A percentile compares a stretch with the other conserved stretches of the same genome.
Evolutionary conservation across 2,888 invertebrate genomes (phyloP).

Genomic region (Macaria notata): DNA sequence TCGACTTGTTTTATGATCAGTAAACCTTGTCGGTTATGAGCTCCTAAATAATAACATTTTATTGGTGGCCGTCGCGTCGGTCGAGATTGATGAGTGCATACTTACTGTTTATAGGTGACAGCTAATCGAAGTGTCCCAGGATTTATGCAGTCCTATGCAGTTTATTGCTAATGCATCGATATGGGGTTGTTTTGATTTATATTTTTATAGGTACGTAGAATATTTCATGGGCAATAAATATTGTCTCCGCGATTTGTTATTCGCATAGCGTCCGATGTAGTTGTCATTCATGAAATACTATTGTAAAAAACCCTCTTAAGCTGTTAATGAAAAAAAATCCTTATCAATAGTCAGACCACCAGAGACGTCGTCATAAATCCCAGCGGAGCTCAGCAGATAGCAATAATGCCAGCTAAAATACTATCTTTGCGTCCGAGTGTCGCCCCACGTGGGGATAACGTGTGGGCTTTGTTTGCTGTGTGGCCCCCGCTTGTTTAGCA

Average conservation of each 20-base stretch:
- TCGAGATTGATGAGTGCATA: slow-evolving; percentile 67
- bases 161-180: slow-evolving; percentile 69
- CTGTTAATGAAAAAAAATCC: slow-evolving; percentile 14
- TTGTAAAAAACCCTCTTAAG: slow-evolving; percentile 3
- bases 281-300: slow-evolving; percentile 1
- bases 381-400: slow-evolving; percentile 40
- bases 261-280: background rate
- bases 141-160: slow-evolving; percentile 65
- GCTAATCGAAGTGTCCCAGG: slow-evolving; percentile 56
- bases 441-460: slow-evolving; percentile 34
- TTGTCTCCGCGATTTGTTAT: background rate
- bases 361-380: slow-evolving; percentile 34
- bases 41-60: slow-evolving; percentile 78
- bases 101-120: slow-evolving; percentile 65
- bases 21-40: slow-evolving; percentile 77
- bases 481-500: slow-evolving; percentile 51
- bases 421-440: slow-evolving; percentile 42
- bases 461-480: slow-evolving; percentile 52
- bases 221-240: slow-evolving; percentile 4
- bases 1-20: slow-evolving; percentile 66
- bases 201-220: slow-evolving; percentile 15
- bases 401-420: slow-evolving; percentile 32
- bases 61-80: slow-evolving; percentile 61
- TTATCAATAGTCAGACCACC: slow-evolving; percentile 34
- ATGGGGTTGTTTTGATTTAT: slow-evolving; percentile 38